Evolutionary conservation across 92 coral and sea anemone species (phyloP).

Genomic region (Porites divaricata): DNA sequence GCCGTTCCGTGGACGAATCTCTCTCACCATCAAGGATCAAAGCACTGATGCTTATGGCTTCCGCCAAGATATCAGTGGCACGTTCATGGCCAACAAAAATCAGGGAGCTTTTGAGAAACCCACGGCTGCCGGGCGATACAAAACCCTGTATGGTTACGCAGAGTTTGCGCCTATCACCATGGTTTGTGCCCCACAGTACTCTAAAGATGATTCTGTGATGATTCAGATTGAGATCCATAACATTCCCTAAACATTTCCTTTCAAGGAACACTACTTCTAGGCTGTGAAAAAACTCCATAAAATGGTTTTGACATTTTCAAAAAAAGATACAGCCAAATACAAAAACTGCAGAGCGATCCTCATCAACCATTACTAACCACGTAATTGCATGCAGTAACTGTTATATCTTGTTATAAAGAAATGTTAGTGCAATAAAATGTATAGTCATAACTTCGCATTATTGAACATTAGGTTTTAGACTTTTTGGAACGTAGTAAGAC

Average conservation of each 20-base stretch:
- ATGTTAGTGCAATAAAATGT: too few relatives aligned
- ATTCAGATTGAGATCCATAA: constrained; percentile 73
- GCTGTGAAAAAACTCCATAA: too few relatives aligned
- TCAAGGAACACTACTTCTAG: too few relatives aligned
- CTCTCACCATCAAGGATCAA: constrained; percentile 81
- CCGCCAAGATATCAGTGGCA: constrained; percentile 82
- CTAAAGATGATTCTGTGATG: constrained; percentile 63
- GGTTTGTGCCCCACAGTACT: constrained; percentile 56
- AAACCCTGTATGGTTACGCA: constrained; percentile 80
- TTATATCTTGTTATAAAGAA: too few relatives aligned
- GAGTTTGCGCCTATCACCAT: constrained; percentile 78
- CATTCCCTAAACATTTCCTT: not conserved
- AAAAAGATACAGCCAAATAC: too few relatives aligned
- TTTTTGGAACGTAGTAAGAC: too few relatives aligned
- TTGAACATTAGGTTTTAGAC: too few relatives aligned
- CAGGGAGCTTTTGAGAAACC: constrained; percentile 77
- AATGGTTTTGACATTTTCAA: too few relatives aligned
- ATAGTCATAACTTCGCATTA: too few relatives aligned
- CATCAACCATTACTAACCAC: too few relatives aligned
- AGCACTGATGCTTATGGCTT: constrained; percentile 49
- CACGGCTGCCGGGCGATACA: constrained; percentile 55
- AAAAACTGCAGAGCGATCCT: too few relatives aligned
- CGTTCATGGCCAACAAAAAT: constrained; percentile 78
- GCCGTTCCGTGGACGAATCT: constrained; percentile 82
- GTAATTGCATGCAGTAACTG: too few relatives aligned